phyloP scores from a whole-genome alignment of 2,888 invertebrate species.

The Ferrisia virgata region DNA sequence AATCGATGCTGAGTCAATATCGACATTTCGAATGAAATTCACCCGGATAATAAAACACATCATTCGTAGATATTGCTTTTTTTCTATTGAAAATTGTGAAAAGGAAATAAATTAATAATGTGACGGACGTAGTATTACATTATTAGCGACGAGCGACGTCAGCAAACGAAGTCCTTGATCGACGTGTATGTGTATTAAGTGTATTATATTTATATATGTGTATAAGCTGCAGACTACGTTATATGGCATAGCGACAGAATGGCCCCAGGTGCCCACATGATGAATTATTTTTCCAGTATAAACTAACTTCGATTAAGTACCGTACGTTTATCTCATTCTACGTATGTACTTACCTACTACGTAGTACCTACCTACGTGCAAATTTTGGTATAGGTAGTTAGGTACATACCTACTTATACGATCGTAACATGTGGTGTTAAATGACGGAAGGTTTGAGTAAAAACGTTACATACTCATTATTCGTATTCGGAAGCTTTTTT shows the following conservation, averaged over 20 bases:
- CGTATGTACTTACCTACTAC: background rate
- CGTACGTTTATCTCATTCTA: background rate
- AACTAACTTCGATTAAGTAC: conserved; percentile 7
- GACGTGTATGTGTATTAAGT: too few relatives aligned
- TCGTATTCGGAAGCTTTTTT: background rate
- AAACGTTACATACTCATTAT: background rate
- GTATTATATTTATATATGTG: too few relatives aligned
- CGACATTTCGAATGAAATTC: background rate
- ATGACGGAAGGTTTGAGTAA: background rate
- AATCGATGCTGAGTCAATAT: too few relatives aligned
- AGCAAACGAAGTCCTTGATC: background rate
- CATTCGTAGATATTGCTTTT: background rate
- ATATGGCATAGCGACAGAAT: background rate
- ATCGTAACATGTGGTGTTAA: background rate
- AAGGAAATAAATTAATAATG: background rate
- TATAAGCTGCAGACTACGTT: too few relatives aligned
- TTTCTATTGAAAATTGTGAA: background rate
- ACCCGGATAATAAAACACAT: background rate
- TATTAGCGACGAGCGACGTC: background rate
- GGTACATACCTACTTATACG: too few relatives aligned
- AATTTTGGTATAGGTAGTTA: too few relatives aligned
- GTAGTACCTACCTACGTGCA: too few relatives aligned
- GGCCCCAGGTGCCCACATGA: conserved; percentile 26
- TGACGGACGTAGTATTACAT: background rate
- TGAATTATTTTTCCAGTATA: conserved; percentile 9